These are phyloP conservation scores for Bursaphelenchus mucronatus DNA, from an alignment of 1,140 invertebrate genomes.

Conservation along the genomic window DNA sequence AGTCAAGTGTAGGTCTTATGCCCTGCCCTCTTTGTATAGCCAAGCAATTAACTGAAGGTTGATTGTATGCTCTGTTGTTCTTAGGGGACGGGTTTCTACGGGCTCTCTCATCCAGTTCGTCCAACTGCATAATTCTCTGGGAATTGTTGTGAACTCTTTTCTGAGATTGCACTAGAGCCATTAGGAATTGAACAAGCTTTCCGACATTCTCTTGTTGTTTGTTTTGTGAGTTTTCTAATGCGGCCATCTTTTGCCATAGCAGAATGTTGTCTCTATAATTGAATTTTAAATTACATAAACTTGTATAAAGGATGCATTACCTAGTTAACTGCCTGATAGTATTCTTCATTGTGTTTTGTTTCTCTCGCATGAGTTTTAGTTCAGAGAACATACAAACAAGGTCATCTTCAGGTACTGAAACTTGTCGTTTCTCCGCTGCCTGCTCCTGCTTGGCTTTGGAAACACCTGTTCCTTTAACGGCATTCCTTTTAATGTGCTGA, in stretches of 20 bases:
- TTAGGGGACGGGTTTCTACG: neutral
- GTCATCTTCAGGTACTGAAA: slow-evolving; percentile 13
- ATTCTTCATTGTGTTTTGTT: slow-evolving; percentile 7
- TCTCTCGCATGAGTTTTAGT: slow-evolving; percentile 15
- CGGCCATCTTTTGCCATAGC: slow-evolving; percentile 19
- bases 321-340: slow-evolving; percentile 15
- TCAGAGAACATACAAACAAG: slow-evolving; percentile 7
- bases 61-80: too few species aligned
- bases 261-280: slow-evolving; percentile 19
- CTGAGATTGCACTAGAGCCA: slow-evolving; percentile 14
- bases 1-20: slow-evolving; percentile 2
- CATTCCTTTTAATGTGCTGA: slow-evolving; percentile 10
- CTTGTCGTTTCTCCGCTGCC: neutral
- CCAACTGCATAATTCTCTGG: slow-evolving; percentile 14
- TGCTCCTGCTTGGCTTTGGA: too few species aligned
- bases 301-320: neutral
- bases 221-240: neutral
- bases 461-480: slow-evolving; percentile 1
- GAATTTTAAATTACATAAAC: neutral
- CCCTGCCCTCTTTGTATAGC: slow-evolving; percentile 1
- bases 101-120: slow-evolving; percentile 7
- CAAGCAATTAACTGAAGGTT: neutral
- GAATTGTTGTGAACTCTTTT: slow-evolving; percentile 2
- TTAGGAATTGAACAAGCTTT: slow-evolving; percentile 15
- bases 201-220: slow-evolving; percentile 21